A percentile compares a stretch with the other conserved stretches of the same genome.
phyloP scores from a whole-genome alignment of 2,888 invertebrate species.

The Pachydiplax longipennis region DNA sequence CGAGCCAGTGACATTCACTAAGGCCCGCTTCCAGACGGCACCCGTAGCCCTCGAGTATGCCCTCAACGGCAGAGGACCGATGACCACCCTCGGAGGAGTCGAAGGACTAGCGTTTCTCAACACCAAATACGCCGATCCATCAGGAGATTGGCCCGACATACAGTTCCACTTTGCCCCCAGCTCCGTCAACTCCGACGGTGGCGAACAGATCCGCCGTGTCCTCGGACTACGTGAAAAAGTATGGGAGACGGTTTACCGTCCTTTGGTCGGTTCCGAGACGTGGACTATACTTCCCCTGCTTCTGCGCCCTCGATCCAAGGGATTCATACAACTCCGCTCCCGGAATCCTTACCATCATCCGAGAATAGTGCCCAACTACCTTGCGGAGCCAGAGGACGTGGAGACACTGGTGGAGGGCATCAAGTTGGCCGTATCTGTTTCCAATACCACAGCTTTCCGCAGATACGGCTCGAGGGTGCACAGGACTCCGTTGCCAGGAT shows the following conservation, averaged over 20 bases:
- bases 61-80: constrained; percentile 79
- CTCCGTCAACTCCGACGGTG: constrained; percentile 83
- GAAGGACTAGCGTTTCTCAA: constrained; percentile 89
- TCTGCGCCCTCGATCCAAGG: constrained; percentile 85
- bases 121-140: constrained; percentile 73
- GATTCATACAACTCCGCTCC: constrained; percentile 83
- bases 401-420: constrained; percentile 82
- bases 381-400: constrained; percentile 84
- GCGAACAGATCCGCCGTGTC: constrained; percentile 75
- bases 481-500: constrained; percentile 82
- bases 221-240: constrained; percentile 79
- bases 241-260: constrained; percentile 86
- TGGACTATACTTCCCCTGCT: constrained; percentile 85
- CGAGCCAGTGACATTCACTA: constrained; percentile 80
- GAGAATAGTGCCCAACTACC: constrained; percentile 90
- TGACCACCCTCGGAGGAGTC: constrained; percentile 82
- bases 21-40: constrained; percentile 77
- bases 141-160: constrained; percentile 82
- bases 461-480: constrained; percentile 81
- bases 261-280: constrained; percentile 77
- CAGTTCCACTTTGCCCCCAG: constrained; percentile 89
- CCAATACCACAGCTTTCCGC: constrained; percentile 81
- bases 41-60: constrained; percentile 83
- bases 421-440: constrained; percentile 80
- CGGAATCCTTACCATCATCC: constrained; percentile 84